Percentiles rank a stretch among this genome's conserved stretches.
phyloP scores from a whole-genome alignment of 2,113 vertebrate genomes.

The Phodopus roborovskii region DNA sequence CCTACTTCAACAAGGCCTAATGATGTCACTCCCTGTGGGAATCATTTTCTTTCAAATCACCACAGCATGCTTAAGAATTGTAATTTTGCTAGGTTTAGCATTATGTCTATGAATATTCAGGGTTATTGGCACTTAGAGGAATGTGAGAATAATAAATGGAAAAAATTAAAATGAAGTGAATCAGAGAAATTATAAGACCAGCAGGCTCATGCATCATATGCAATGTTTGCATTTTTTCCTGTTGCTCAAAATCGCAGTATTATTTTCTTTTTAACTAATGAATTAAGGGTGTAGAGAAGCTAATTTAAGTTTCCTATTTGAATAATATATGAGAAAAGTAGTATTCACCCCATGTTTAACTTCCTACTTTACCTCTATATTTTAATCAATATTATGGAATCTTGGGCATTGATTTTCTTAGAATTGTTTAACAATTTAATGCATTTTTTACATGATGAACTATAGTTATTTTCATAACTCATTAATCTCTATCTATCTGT shows the following conservation, averaged over 20 bases:
- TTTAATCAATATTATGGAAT: not conserved
- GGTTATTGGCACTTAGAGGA: not conserved
- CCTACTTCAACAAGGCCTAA: no score
- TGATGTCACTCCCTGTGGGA: no score
- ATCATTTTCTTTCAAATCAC: no score
- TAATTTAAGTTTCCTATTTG: not conserved
- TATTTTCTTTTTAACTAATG: not conserved
- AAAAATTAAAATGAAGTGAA: not conserved
- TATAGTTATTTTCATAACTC: not conserved
- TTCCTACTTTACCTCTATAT: no score
- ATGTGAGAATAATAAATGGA: not conserved
- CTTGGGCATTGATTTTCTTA: not conserved
- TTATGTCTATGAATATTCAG: not conserved
- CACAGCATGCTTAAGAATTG: no score
- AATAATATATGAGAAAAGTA: not conserved
- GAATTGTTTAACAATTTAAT: not conserved
- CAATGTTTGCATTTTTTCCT: not conserved
- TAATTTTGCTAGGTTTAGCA: not conserved
- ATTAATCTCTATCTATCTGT: not conserved
- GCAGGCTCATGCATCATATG: not conserved
- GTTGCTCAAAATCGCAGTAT: not conserved
- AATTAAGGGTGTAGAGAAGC: no score
- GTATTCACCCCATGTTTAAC: accelerated
- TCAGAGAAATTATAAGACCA: not conserved
- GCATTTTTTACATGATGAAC: not conserved